These are phyloP conservation scores for Helleia helle DNA, from an alignment of 2,888 invertebrate species.

Conservation along the genomic window DNA sequence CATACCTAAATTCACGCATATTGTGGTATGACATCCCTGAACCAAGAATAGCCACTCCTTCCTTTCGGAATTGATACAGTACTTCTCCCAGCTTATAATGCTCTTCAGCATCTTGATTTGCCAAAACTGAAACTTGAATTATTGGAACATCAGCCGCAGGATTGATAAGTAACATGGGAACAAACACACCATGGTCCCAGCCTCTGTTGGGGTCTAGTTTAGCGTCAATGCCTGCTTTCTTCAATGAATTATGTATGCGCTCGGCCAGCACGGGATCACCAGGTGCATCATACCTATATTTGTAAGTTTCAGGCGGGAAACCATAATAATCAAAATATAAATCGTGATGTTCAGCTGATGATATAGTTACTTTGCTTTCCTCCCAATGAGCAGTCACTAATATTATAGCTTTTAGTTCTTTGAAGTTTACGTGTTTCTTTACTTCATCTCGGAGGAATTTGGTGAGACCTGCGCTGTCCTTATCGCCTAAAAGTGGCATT, in stretches of 20 bases:
- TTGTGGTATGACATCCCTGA: conserved; percentile 68
- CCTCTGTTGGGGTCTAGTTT: conserved; percentile 53
- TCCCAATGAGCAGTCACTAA: conserved; percentile 66
- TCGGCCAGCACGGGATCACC: conserved; percentile 51
- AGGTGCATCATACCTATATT: conserved; percentile 56
- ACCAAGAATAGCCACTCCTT: conserved; percentile 53
- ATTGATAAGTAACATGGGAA: conserved; percentile 63
- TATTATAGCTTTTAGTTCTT: conserved; percentile 53
- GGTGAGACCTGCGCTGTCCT: conserved; percentile 51
- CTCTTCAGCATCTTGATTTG: conserved; percentile 45
- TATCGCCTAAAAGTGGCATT: conserved; percentile 53
- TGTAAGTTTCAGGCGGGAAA: conserved; percentile 59
- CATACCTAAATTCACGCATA: conserved; percentile 50
- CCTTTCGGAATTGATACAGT: conserved; percentile 47
- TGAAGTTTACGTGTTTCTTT: conserved; percentile 48
- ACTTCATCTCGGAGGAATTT: conserved; percentile 50
- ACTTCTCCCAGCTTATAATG: conserved; percentile 54
- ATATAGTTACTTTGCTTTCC: conserved; percentile 51
- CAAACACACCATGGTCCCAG: conserved; percentile 68
- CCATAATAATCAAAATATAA: conserved; percentile 65
- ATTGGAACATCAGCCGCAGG: conserved; percentile 58
- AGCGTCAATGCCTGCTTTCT: conserved; percentile 45
- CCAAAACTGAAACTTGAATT: conserved; percentile 52
- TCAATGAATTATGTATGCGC: conserved; percentile 39
- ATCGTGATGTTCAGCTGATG: conserved; percentile 52